Base-by-base conservation (phyloP, 2,797 vertebrate genomes). In the Myotis planiceps region DNA sequence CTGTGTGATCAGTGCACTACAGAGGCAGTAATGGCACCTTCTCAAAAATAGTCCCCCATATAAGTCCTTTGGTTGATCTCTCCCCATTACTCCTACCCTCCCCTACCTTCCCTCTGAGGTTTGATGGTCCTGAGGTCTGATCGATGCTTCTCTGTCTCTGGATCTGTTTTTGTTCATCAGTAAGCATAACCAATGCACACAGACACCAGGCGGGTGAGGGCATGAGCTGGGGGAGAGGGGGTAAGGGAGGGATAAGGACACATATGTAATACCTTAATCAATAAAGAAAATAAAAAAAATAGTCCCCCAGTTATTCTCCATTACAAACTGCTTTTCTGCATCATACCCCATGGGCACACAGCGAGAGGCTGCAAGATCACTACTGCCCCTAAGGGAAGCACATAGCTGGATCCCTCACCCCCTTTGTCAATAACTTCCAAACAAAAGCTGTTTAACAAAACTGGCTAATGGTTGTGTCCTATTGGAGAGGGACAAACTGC, bases 321-420 rank as follows among this genome's bases (percentile, higher is more conserved):
- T 66, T 66, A 58, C 47, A 55, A 74, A 55, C 34, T 29, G 5
- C 23, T 51, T 63, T 66, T 81, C 58, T 25, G 9, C n/a, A 88
- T 75, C 29, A 80, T 72, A 65, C 23, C 18, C 75, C 32, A 23
- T 2, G 42, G 63, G 45, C 55, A 55, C 68, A 34, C 49, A 80
- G 72, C 1, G 9, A 18, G 34, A 85, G 2, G 16, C 14, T 0
- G 16, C 63, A 42, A 5, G 25, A 53, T 75, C 47, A 18, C n/a
- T n/a, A 0, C 2, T 3, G 2, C 32, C 49, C 34, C 9, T 27
- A 15, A 42, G 10, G 3, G 1, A 6, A 1, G 3, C 6, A 15
- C 3, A 49, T 6, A 21, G 72, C 18, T 13, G 47, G 10, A 5
- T 2, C 5, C 23, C n/a, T 18, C 27, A 60, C 5, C 15, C 60